Evolutionary conservation across 1,140 invertebrate genomes (phyloP), one percentile per base, ranked within the genome.

Genomic region (Calephelis nemesis): DNA sequence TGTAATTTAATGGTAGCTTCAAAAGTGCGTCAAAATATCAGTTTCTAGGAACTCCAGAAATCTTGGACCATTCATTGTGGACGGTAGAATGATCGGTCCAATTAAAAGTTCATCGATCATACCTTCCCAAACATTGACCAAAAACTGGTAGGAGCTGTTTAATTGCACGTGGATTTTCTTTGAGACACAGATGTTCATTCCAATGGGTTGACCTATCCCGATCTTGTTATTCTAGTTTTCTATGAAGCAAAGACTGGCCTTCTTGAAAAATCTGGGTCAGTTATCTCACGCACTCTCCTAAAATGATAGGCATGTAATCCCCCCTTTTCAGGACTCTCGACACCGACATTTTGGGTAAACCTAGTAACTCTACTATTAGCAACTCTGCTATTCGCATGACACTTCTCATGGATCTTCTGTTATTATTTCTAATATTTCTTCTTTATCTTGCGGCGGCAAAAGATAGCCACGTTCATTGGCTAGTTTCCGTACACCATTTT

Each of bases 271-370:
- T 63, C 62, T 40, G 62, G 39, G 2, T 63, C 42, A 63, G 4
- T 42, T 15, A 63, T 12, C 4, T 45, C 62, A 47, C 13, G 62
- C 62, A 63, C n/a, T 45, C 42, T 45, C n/a, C 42, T n/a, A 63
- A 63, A 63, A 8, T 63, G 12, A 63, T 15, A 63, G 42, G 62
- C 8, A 65, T 73, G 72, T 15, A 68, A 45, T 50, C 72, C 62
- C 70, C 72, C 42, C 50, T 58, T 47, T 73, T 67, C 42, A 70
- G 58, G 10, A 73, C 47, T 50, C 42, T 63, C 68, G 68, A 73
- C 42, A 69, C 68, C 7, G 52, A 48, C 60, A 39, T 58, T 63
- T 63, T 63, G 11, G 54, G 47, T 49, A 72, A 39, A 49, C 50
- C 42, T 9, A 69, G 49, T 7, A 40, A n/a, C n/a, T n/a, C n/a